Conservation (phyloP, 1,140 invertebrate genomes). For the fruit fly (Drosophila melanogaster) region Release_6_plus_ISO1_MT NT_033779.5:15662501-15663000, state of each 20-base stretch:
- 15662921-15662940: not conserved
- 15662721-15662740: no score
- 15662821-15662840: constrained; percentile 67
- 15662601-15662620: no score
- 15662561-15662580: no score
- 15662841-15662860: constrained; percentile 31
- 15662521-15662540: no score
- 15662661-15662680: no score
- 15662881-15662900: constrained; percentile 30
- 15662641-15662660: no score
- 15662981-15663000: constrained; percentile 67
- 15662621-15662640: no score
- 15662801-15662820: constrained; percentile 46
- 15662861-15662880: constrained; percentile 57
- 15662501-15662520: no score
- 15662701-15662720: no score
- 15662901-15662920: constrained; percentile 2
- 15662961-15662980: constrained; percentile 44
- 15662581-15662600: no score
- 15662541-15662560: no score
- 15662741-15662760: not conserved
- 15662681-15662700: no score
- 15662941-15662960: not conserved
- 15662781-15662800: constrained; percentile 13
- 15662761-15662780: constrained; percentile 39